Conservation (phyloP, 2,113 vertebrate species). For the Dromiciops gliroides region DNA sequence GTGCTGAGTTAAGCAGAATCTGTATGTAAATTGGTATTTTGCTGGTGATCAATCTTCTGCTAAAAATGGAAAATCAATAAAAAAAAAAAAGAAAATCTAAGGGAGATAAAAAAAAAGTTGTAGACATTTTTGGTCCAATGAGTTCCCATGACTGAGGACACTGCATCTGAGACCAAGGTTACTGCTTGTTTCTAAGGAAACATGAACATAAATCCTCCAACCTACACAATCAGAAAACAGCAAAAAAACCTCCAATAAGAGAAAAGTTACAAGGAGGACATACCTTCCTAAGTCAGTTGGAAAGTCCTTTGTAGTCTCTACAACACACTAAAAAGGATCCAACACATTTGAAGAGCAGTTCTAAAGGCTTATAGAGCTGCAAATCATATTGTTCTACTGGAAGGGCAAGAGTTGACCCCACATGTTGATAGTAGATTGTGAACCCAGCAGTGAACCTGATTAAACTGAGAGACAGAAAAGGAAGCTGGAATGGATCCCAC, state of each 20-base stretch:
- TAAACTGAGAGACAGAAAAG: constrained; percentile 60
- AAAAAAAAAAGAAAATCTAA: constrained; percentile 76
- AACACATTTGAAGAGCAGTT: constrained; percentile 61
- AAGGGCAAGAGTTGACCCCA: constrained; percentile 50
- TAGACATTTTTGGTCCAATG: constrained; percentile 75
- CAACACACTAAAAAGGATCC: constrained; percentile 70
- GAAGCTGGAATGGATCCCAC: constrained; percentile 64
- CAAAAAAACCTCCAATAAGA: background rate
- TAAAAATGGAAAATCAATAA: constrained; percentile 82
- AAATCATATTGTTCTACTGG: constrained; percentile 69
- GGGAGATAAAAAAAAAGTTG: constrained; percentile 69
- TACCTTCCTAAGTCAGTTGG: constrained; percentile 42
- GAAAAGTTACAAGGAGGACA: constrained; percentile 48
- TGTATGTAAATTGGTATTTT: constrained; percentile 82
- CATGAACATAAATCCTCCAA: background rate
- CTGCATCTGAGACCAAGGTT: constrained; percentile 68
- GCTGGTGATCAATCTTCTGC: constrained; percentile 81
- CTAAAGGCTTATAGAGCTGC: constrained; percentile 58
- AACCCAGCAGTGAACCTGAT: constrained; percentile 67
- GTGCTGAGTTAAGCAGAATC: constrained; percentile 81
- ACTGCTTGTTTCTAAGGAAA: constrained; percentile 51
- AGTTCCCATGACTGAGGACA: constrained; percentile 52
- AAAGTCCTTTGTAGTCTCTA: constrained; percentile 64
- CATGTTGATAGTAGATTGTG: constrained; percentile 42
- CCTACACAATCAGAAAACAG: background rate